Base-by-base conservation (phyloP, 2,888 invertebrate genomes). In the Ctenicera cuprea region DNA sequence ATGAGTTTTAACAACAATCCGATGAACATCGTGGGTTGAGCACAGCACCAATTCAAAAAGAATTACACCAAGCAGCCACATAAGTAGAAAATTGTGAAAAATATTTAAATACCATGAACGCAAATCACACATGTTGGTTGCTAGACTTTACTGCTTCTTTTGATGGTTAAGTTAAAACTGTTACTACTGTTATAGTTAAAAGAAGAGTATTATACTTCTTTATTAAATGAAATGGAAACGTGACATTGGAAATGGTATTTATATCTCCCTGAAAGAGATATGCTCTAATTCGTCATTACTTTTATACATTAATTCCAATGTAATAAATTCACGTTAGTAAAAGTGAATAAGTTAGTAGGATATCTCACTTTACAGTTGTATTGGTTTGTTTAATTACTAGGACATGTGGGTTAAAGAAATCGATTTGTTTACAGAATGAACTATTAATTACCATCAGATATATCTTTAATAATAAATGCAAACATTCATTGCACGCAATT, bases 181-280 rank as follows among this genome's bases (percentile, higher is more conserved):
- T n/a, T 18, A 54, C 26, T 26, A n/a, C n/a, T 22, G 52, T 9
- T 48, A 22, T 20, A 11, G 52, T 8, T 54, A 45, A 30, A 22
- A 45, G 18, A 62, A 3, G 45, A 45, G 26, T 43, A 26, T 18
- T 20, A 45, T n/a, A 12, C 8, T 12, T 26, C 45, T 43, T n/a
- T 26, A 33, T 8, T 33, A 62, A 62, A 62, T 62, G 62, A 62
- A 62, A 45, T 62, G 16, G 62, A 62, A 62, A 22, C 45, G 26
- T 43, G 62, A 62, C 62, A 62, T 62, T 62, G 62, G 62, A 38
- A 45, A 30, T 45, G 59, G 30, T 62, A 62, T 62, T 45, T 62
- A 62, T 62, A 62, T 62, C 62, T 62, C 26, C 43, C 14, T 41
- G 20, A 30, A 45, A 62, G 45, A 62, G 62, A 62, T 62, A 62